Evolutionary conservation across 1,140 invertebrate genomes (phyloP).

Genomic region (Caerostris darwini): DNA sequence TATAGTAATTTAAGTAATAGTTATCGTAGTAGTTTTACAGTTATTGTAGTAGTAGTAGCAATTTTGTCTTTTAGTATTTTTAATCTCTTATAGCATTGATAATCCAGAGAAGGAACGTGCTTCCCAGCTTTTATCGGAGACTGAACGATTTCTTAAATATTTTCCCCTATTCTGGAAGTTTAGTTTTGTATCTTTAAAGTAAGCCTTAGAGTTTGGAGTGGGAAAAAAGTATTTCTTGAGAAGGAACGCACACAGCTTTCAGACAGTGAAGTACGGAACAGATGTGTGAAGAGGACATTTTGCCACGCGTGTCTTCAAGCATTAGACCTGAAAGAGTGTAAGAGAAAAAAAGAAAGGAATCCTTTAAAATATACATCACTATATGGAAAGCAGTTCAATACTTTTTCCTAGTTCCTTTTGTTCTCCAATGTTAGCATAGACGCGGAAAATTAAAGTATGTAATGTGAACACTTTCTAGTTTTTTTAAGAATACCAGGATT

Average conservation of each 20-base stretch:
- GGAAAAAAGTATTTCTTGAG: background rate
- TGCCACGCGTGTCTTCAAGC: background rate
- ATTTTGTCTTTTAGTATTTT: background rate
- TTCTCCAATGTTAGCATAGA: background rate
- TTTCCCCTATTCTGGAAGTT: background rate
- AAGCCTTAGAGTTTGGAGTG: background rate
- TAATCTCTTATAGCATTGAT: background rate
- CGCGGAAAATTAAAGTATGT: too few relatives aligned
- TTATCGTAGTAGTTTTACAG: too few relatives aligned
- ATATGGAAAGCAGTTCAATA: background rate
- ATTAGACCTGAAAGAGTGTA: background rate
- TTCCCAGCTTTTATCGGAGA: background rate
- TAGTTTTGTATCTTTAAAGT: background rate
- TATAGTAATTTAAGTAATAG: too few relatives aligned
- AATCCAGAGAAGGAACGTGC: background rate
- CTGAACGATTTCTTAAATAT: conserved; percentile 11
- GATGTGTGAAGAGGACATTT: background rate
- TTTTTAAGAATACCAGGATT: too few relatives aligned
- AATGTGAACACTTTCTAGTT: too few relatives aligned
- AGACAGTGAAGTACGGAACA: background rate
- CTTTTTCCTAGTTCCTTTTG: background rate
- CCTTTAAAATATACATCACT: background rate
- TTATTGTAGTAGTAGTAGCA: too few relatives aligned
- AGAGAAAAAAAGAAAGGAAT: background rate
- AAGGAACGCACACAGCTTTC: background rate